Conservation (phyloP, 2,797 vertebrate genomes). For the Potorous gilbertii region DNA sequence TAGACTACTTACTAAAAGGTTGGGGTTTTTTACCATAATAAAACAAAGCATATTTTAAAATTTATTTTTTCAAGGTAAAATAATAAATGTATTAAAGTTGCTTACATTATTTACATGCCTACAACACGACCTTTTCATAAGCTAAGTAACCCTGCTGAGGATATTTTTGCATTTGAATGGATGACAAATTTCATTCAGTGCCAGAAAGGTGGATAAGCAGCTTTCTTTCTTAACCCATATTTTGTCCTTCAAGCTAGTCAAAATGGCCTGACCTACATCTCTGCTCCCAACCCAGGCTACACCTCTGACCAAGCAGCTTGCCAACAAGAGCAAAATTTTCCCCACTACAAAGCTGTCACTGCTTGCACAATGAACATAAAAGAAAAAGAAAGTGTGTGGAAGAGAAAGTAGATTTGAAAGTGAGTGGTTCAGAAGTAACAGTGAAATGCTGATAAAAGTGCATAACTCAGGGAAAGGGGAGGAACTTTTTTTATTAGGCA, state of each 20-base stretch:
- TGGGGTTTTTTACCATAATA: neutral
- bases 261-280: neutral
- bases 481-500: neutral
- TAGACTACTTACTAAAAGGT: neutral
- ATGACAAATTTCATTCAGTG: neutral
- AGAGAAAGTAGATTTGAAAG: neutral
- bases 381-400: neutral
- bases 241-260: neutral
- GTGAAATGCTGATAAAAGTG: neutral
- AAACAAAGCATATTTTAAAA: neutral
- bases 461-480: neutral
- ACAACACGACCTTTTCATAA: neutral
- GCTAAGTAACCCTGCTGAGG: neutral
- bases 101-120: neutral
- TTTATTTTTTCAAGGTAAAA: conserved; percentile 19
- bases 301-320: neutral
- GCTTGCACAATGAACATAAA: neutral
- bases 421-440: neutral
- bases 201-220: neutral
- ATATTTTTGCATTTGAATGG: neutral
- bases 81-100: neutral
- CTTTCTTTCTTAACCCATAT: neutral
- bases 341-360: neutral
- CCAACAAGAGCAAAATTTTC: neutral
- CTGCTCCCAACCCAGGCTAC: neutral